Evolutionary conservation across 64 coral and sea anemone genomes (phyloP).

Genomic region (Actinia tenebrosa): DNA sequence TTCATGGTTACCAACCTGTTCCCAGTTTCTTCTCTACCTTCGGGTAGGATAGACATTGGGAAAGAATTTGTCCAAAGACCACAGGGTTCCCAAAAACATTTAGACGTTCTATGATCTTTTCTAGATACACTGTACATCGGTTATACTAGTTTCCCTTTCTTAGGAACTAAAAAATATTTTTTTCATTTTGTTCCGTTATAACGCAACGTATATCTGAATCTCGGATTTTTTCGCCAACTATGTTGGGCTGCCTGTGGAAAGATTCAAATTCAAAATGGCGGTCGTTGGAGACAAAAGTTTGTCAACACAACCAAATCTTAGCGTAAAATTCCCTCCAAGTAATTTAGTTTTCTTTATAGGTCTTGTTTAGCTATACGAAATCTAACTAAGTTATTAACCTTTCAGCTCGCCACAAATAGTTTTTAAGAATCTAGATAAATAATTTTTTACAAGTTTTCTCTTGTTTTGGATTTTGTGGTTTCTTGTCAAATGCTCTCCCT

Average conservation of each 20-base stretch:
- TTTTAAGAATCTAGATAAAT: neutral
- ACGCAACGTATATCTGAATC: too few relatives aligned
- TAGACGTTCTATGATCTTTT: too few relatives aligned
- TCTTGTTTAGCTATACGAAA: neutral
- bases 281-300: conserved; percentile 15
- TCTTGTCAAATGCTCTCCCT: neutral
- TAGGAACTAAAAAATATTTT: neutral
- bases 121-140: too few relatives aligned
- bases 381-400: neutral
- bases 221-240: neutral
- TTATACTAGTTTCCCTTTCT: too few relatives aligned
- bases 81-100: neutral
- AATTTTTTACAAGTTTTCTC: neutral
- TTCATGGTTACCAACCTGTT: neutral
- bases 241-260: neutral
- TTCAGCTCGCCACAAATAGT: neutral
- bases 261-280: conserved; percentile 24
- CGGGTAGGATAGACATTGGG: neutral
- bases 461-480: neutral
- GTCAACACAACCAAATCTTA: conserved; percentile 8
- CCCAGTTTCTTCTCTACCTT: neutral
- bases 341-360: neutral
- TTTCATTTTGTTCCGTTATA: neutral
- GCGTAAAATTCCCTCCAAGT: neutral
- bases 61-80: neutral